These are phyloP conservation scores for Sebastes itinus DNA, from an alignment of 2,797 vertebrate species.

Conservation along the genomic window DNA sequence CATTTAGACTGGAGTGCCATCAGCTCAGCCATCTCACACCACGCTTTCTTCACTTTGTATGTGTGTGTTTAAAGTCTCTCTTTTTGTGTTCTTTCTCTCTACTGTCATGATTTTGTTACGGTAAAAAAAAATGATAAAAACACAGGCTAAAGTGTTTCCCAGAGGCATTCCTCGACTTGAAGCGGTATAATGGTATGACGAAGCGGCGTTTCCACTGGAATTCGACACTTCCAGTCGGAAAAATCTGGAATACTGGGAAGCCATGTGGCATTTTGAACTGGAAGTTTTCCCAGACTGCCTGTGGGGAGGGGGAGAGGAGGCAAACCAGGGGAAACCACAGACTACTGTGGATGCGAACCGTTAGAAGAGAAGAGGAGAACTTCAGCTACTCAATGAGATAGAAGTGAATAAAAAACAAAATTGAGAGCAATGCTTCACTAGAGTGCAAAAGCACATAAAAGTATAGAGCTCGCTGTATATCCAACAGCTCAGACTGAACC, in stretches of 20 bases:
- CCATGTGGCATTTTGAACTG: constrained; percentile 65
- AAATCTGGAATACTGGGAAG: constrained; percentile 64
- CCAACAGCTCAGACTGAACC: constrained; percentile 9
- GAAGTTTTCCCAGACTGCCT: constrained; percentile 55
- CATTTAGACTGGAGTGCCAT: constrained; percentile 72
- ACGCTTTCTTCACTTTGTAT: constrained; percentile 15
- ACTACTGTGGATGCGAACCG: constrained; percentile 28
- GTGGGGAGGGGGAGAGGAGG: neutral
- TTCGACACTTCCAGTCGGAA: constrained; percentile 54
- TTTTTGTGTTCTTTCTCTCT: constrained; percentile 11
- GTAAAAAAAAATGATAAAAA: constrained; percentile 33
- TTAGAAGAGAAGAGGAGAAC: neutral
- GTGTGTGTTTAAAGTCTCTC: constrained; percentile 27
- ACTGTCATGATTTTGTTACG: constrained; percentile 23
- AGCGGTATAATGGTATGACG: constrained; percentile 20
- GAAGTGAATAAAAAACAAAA: constrained; percentile 26
- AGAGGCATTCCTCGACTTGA: constrained; percentile 39
- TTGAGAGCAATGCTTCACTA: constrained; percentile 18
- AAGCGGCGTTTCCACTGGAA: constrained; percentile 49
- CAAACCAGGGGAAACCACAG: constrained; percentile 30
- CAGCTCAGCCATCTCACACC: constrained; percentile 45
- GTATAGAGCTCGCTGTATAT: constrained; percentile 10
- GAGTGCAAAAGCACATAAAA: constrained; percentile 36
- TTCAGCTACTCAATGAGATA: neutral
- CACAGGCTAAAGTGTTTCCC: constrained; percentile 42